These are phyloP conservation scores for Ichneumoninae sp. DNA, from an alignment of 2,888 invertebrate genomes.

Conservation along the genomic window DNA sequence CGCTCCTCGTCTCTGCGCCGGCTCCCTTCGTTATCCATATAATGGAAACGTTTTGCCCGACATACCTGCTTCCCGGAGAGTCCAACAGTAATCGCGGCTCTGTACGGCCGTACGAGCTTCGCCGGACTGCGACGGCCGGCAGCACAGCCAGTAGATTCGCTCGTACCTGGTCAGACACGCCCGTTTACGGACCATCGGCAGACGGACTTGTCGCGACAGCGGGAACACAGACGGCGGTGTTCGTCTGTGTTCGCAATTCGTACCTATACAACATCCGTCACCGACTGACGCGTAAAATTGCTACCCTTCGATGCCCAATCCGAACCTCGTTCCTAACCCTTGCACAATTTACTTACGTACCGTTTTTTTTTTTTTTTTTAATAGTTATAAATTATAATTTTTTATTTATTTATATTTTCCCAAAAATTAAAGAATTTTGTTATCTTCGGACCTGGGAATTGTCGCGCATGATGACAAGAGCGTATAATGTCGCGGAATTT, in stretches of 20 bases:
- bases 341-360: background rate
- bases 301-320: background rate
- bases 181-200: background rate
- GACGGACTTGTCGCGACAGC: background rate
- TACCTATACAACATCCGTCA: background rate
- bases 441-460: too few species aligned
- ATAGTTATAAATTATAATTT: too few species aligned
- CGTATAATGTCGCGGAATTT: too few species aligned
- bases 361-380: too few species aligned
- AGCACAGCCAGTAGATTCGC: slow-evolving; percentile 21
- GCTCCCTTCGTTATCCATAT: slow-evolving; percentile 46
- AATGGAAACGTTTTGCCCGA: slow-evolving; percentile 54
- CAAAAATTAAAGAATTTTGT: too few species aligned
- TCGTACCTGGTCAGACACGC: slow-evolving; percentile 57
- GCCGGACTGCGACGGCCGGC: background rate
- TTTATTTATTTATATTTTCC: too few species aligned
- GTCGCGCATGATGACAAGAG: too few species aligned
- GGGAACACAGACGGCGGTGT: background rate
- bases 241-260: background rate
- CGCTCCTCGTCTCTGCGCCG: slow-evolving; percentile 1
- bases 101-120: background rate
- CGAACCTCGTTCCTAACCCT: background rate
- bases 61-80: slow-evolving; percentile 30
- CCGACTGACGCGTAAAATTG: background rate
- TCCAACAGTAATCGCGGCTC: slow-evolving; percentile 39